A percentile compares a stretch with the other conserved stretches of the same genome.
Conservation (phyloP, 37 sponge, comb jelly and placozoan species). For the Cliona cf. orientalis region DNA sequence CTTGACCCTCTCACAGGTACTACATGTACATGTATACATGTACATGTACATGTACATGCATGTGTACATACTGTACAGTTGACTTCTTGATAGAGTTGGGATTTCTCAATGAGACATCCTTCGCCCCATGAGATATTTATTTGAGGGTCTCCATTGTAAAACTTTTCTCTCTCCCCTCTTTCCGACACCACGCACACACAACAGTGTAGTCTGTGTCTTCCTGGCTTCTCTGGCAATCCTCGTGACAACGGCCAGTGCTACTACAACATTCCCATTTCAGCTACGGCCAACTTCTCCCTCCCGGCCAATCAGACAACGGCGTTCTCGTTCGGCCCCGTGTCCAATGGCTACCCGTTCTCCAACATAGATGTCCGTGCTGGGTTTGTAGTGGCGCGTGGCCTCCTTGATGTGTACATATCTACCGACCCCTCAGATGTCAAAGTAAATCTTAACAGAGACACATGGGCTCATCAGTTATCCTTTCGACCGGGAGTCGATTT, state of each 20-base stretch:
- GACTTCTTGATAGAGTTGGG: not conserved
- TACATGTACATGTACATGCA: not conserved
- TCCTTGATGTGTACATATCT: not conserved
- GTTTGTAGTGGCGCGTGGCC: not conserved
- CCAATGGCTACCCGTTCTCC: not conserved
- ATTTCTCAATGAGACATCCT: not conserved
- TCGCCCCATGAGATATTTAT: not conserved
- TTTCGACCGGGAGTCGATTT: not conserved
- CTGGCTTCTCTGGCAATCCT: not conserved
- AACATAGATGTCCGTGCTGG: not conserved
- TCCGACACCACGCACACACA: not conserved
- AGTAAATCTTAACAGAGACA: not conserved
- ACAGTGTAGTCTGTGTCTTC: not conserved
- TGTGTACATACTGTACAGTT: not conserved
- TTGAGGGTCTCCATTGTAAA: not conserved
- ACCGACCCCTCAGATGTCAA: not conserved
- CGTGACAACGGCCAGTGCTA: conserved; percentile 1
- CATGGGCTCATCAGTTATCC: not conserved
- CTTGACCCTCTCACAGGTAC: not conserved
- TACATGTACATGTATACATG: not conserved
- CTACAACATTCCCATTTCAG: not conserved
- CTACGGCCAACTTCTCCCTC: not conserved
- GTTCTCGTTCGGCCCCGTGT: not conserved
- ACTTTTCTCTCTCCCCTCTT: not conserved
- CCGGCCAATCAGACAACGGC: not conserved